phyloP scores from a whole-genome alignment of 2,113 vertebrate species.

The Heterotilapia buettikoferi region DNA sequence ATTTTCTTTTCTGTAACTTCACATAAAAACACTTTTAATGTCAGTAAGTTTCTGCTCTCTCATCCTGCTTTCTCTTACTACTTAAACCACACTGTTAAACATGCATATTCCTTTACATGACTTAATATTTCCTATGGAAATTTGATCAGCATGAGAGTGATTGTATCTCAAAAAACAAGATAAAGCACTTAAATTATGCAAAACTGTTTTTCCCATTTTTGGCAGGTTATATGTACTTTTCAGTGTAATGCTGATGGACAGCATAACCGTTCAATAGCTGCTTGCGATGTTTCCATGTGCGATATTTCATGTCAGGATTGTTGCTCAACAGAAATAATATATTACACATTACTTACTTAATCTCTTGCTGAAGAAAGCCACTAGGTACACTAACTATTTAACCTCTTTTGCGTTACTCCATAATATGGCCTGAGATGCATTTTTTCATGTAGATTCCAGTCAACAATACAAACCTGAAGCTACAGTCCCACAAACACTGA shows the following conservation, averaged over 20 bases:
- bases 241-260: neutral
- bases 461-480: neutral
- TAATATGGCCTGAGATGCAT: neutral
- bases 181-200: neutral
- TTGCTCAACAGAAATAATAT: neutral
- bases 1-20: neutral
- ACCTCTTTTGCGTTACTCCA: rapidly evolving
- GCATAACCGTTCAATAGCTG: neutral
- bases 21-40: neutral
- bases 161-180: neutral
- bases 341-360: neutral
- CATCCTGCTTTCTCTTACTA: rapidly evolving
- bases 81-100: neutral
- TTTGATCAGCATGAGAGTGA: rapidly evolving
- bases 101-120: neutral
- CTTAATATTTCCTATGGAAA: conserved; percentile 10
- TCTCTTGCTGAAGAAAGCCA: neutral
- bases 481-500: neutral
- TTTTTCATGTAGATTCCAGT: neutral
- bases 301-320: neutral
- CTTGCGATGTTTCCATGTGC: neutral
- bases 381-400: neutral
- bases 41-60: neutral
- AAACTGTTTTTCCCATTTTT: neutral
- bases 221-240: neutral